Evolutionary conservation across 2,797 vertebrate species (phyloP), one percentile per base, ranked within the genome.

Genomic region (Selene dorsalis): DNA sequence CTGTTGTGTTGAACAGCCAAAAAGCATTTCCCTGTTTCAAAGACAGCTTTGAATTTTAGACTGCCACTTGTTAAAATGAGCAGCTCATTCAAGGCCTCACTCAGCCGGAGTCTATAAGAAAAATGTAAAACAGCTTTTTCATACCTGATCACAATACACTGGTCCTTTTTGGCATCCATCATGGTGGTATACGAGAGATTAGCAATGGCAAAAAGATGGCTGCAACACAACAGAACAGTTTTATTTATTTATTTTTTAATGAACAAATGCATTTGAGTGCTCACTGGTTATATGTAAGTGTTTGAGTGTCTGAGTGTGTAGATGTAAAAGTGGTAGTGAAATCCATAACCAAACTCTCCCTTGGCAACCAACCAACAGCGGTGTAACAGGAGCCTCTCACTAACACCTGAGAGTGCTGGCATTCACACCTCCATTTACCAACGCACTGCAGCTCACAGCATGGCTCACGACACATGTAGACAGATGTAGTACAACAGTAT

Each of bases 91-190:
- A 71, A 48, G 13, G 32, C 4, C 6, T 64, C 39, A 11, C 17
- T 38, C 1, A 6, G 26, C 20, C 6, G 28, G 53, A 66, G 4
- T 22, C 32, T 35, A 35, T 1, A 55, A 45, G 14, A 60, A 50
- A 16, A 71, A 18, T 35, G 10, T 35, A 18, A 12, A n/a, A 68
- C 8, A 4, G 12, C 13, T 57, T 35, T 62, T 62, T 68, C 93
- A 88, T 90, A 99, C 98, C 98, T 99, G 94, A 99, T 96, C 76
- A 99, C 90, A 91, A 99, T 96, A 91, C 98, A 99, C 93, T 99
- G 98, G 94, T 97, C 97, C 94, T 95, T 95, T 96, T 97, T 98
- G 96, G 96, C 96, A 95, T 99, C 98, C 87, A 97, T 96, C 96
- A 99, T 96, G 94, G 96, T 97, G 90, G 95, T 96, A 86, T 97